Percentiles rank a stretch among this genome's conserved stretches.
Conservation (phyloP, 2,888 invertebrate species). For the Petrolisthes cinctipes region DNA sequence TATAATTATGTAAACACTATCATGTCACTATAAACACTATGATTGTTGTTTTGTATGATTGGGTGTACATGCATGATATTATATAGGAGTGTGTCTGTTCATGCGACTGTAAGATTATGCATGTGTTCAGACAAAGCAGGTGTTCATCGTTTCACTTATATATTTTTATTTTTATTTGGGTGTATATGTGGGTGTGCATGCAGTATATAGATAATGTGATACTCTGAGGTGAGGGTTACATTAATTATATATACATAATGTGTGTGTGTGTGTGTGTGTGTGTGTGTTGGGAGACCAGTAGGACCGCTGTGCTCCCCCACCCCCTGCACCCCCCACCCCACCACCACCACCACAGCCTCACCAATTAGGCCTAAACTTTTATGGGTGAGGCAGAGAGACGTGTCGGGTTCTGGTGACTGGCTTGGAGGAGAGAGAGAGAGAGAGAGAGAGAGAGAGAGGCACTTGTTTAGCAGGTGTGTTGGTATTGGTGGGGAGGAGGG, state of each 20-base stretch:
- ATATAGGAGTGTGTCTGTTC: constrained; percentile 16
- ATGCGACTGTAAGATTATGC: too few species aligned
- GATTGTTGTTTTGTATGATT: background rate
- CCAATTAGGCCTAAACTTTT: constrained; percentile 50
- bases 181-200: constrained; percentile 19
- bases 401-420: background rate
- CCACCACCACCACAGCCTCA: constrained; percentile 13
- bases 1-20: background rate
- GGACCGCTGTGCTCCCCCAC: background rate
- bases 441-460: background rate
- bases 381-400: constrained; percentile 15
- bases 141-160: background rate
- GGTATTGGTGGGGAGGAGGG: background rate
- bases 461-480: background rate
- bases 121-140: background rate
- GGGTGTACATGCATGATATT: background rate
- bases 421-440: background rate
- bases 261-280: constrained; percentile 27
- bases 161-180: background rate
- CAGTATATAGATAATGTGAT: background rate
- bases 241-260: background rate
- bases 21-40: background rate
- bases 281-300: background rate
- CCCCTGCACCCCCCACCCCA: background rate
- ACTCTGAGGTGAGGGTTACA: background rate